Evolutionary conservation across 92 coral and sea anemone species (phyloP), one percentile per base, ranked within the genome.

Genomic region (Epizoanthus illoricatus): DNA sequence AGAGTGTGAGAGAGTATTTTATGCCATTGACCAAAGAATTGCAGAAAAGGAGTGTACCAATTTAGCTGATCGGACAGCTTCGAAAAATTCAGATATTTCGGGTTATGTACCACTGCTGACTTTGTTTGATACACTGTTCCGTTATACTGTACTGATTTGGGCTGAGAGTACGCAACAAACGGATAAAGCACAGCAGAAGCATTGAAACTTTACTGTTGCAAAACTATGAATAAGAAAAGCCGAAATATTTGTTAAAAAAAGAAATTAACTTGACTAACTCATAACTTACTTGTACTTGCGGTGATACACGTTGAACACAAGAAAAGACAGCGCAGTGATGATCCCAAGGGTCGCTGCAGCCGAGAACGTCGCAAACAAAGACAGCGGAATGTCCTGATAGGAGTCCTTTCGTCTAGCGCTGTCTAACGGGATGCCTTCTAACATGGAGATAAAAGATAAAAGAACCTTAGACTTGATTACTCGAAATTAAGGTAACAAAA

Each of bases 251-350:
- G 28, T 65, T 65, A 9, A 65, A 20, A 20, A 7, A 33, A 7
- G 24, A 65, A 21, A 65, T 6, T 10, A 28, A 28, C 36, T 28
- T 28, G 40, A 33, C 42, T 43, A n/a, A 20, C 10, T 10, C 7
- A 3, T 57, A 36, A 52, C 92, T 88, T 76, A 93, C 98, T 91
- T 89, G 89, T 86, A 92, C 42, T 93, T 90, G 41, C 98, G 87
- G 80, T 96, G 89, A 67, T 89, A 91, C 17, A 90, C 87, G 36
- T 96, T 96, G 59, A 96, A 96, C 5, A 91, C 76, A 40, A 96
- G 85, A 65, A 96, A 90, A 12, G 85, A 73, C 15, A 90, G 39
- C 15, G 98, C 98, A 47, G 90, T 56, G 15, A 96, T 6, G 15
- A 96, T 86, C 0, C 98, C 98, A 42, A 96, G 70, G 45, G 90